Evolutionary conservation across 2,113 vertebrate species (phyloP), one percentile per base, ranked within the genome.

Genomic region (Melanotaenia duboulayi): DNA sequence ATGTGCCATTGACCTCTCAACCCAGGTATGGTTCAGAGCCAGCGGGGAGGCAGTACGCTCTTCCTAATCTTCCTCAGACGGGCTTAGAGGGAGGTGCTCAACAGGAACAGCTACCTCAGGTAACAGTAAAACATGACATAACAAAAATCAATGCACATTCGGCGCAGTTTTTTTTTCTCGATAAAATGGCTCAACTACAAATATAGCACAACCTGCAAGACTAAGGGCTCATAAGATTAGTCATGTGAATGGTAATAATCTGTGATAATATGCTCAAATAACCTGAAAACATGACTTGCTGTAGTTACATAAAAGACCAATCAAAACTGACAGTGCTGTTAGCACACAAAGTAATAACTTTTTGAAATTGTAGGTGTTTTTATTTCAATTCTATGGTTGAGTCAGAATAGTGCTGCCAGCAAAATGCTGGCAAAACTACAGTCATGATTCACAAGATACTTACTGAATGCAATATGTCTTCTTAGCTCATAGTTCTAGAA

Each of bases 41-140:
- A 2, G 65, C 17, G 6, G 70, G 24, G 17, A 78, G 75, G 65
- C 79, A 75, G n/a, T 76, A 86, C 1, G 51, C 39, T 66, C 75
- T 74, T 0, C 78, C 67, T 3, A 2, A 49, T 56, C 35, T 39
- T 51, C 39, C 65, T 40, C 72, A 84, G 55, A 48, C 37, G 6
- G 32, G 0, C 1, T 24, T 12, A 25, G 80, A 69, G 22, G 49
- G 35, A 48, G 65, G 24, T 4, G 19, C 22, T 39, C 40, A 16
- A 20, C 22, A 46, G 44, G 74, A 85, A 35, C 78, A 78, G 65
- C 82, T 71, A 23, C 87, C 89, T 55, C 79, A 87, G 86, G 90
- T 91, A 82, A 65, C 32, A 40, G 0, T 11, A 14, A 22, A 61
- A 14, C 6, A 16, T 7, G 32, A 7, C 32, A 35, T 5, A 35